Base-by-base conservation (phyloP, 1,140 invertebrate genomes). In the Micrasema minimum region DNA sequence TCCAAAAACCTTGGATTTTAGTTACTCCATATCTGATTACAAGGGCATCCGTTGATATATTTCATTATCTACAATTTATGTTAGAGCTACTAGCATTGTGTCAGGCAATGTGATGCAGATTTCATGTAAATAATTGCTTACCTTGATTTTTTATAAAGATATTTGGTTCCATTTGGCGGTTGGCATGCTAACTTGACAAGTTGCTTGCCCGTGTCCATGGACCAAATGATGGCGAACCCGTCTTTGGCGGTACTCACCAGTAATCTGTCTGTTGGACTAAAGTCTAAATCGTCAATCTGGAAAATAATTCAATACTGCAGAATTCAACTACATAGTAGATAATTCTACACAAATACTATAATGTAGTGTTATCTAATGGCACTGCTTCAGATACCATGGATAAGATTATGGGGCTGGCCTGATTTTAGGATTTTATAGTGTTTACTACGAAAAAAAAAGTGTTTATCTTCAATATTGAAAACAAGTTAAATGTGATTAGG, bases 231-330 rank as follows among this genome's bases (percentile, higher is more conserved):
- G 2, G 90, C 92, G 77, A 90, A 87, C 5, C 92, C 92, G 84
- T 98, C 96, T 82, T 96, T 94, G 0, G 93, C 92, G 62, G 97
- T 91, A 76, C 92, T 95, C 31, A 92, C 91, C 48, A 98, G 78
- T 78, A 86, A 86, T 73, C 88, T 90, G 65, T 91, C 89, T 78
- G 89, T 88, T 1, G 90, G 89, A 83, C 91, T 94, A 78, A 98
- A 92, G 82, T 97, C 95, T 41, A 98, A 79, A 81, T 98, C 96
- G 81, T 97, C 96, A 67, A 98, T 66, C 83, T 85, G 76, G 20
- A 80, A 76, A 64, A 26, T 2, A 41, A 31, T 31, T 2, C 7
- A 31, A 31, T 31, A 31, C 7, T 31, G 26, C 26, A n/a, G n/a
- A n/a, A n/a, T n/a, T n/a, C n/a, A n/a, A n/a, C n/a, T n/a, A n/a